Evolutionary conservation across 2,113 vertebrate genomes (phyloP), one percentile per base, ranked within the genome.

Genomic region (Diphyllodes magnificus): DNA sequence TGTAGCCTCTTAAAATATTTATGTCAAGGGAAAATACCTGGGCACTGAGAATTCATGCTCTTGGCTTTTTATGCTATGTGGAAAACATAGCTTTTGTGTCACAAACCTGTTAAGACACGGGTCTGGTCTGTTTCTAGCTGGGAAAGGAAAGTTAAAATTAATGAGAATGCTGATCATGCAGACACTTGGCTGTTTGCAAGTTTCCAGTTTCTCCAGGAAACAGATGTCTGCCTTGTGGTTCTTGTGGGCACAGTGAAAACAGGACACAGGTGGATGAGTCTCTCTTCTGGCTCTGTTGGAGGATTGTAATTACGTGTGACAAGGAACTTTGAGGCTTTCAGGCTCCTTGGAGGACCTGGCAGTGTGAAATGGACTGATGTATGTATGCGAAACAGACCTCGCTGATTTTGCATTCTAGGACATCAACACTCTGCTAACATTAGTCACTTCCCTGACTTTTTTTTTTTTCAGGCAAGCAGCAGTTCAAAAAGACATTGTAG

Each of bases 291-390:
- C 28, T 47, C 12, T 78, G 6, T 7, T 59, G 50, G 39, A 70
- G 50, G 31, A 8, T 13, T 61, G 28, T 57, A 11, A 8, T 61
- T 28, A 8, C 0, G 0, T 65, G 27, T 72, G 54, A 39, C 24
- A 24, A 27, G 49, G 68, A 51, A 20, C 54, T 64, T 16, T 17
- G 45, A 39, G 50, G 49, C 6, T 15, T 11, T 23, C 23, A 21
- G 61, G n/a, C 79, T 80, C 24, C 45, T 91, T 5, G 4, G 40
- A 72, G 49, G 54, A 60, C 20, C 69, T 91, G 69, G 9, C 72
- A 39, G 15, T 73, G 12, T 73, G 56, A 33, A 54, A 42, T 61
- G 73, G 73, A 21, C 45, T 69, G 68, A 71, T 2, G 24, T 21
- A 20, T 13, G 30, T n/a, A 42, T 45, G 31, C 37, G 17, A 50